Evolutionary conservation across 1,140 invertebrate genomes (phyloP).

Genomic region (Pseudobourletiella spinata): DNA sequence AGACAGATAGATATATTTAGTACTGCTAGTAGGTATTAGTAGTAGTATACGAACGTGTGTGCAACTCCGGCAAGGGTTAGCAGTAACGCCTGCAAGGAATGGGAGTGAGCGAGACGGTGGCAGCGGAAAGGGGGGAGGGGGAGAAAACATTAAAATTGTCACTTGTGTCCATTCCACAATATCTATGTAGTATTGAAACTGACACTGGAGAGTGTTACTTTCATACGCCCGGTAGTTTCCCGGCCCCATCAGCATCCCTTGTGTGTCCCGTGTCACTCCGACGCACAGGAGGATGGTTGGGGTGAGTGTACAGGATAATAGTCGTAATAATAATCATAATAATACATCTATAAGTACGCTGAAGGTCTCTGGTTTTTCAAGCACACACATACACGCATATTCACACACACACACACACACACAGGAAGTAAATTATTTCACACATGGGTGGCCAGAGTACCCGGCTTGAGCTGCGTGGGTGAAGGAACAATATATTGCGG

Average conservation of each 20-base stretch:
- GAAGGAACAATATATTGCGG: conserved; percentile 45
- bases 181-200: not conserved
- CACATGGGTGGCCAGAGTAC: conserved; percentile 52
- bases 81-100: not conserved
- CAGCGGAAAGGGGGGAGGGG: not conserved
- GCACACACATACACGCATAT: not conserved
- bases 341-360: no score
- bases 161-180: not conserved
- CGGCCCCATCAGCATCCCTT: no score
- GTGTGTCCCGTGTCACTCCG: no score
- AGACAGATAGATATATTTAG: no score
- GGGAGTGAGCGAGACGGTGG: no score
- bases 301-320: not conserved
- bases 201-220: not conserved
- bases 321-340: not conserved
- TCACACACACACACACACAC: not conserved
- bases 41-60: no score
- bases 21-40: no score
- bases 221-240: no score
- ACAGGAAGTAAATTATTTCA: conserved; percentile 36
- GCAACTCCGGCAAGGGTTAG: no score
- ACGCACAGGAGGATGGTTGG: no score
- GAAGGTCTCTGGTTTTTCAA: not conserved
- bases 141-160: not conserved
- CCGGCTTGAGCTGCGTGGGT: conserved; percentile 46